Base-by-base conservation (phyloP, 2,113 vertebrate genomes). In the Arvicanthis niloticus region DNA sequence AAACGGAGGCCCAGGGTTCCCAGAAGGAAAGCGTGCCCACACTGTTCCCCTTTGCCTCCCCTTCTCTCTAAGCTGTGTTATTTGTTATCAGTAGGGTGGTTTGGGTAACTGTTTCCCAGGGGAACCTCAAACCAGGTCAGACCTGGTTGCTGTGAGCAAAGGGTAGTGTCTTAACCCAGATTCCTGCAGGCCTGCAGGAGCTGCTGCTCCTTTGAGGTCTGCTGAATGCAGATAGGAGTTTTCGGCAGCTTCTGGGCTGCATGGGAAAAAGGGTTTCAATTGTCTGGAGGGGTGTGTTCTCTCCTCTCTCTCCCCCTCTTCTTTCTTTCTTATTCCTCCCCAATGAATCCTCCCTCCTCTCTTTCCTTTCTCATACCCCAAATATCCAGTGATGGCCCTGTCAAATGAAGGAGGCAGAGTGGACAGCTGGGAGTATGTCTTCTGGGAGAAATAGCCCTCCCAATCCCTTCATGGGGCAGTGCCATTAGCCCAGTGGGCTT, bases 71-170 rank as follows among this genome's bases (percentile, higher is more conserved):
- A 9, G 21, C 89, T 51, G n/a, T 17, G 42, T 10, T 65, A 0
- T 13, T 53, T 3, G 2, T 40, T 68, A 31, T 76, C 82, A 31
- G 76, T 13, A n/a, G n/a, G 70, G 81, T 2, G 2, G 78, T 58
- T 75, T 73, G 65, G 92, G 58, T 0, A 2, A 56, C 3, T 0
- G 56, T 67, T 88, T 94, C 86, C 84, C 48, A 34, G 88, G 77
- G 73, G 73, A 48, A 60, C 40, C 82, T 40, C 13, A 76, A 95
- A 76, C 56, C 87, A 88, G 91, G 93, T 65, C 93, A 96, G 93
- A 34, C 62, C 68, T 56, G 7, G 78, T 68, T 65, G 75, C 34
- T 11, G 4, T 76, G 31, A 90, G 68, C 48, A 21, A 40, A 84
- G 72, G 60, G 42, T 7, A 42, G 7, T 15, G 68, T 86, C 81